Evolutionary conservation across 2,888 invertebrate genomes (phyloP), one percentile per base, ranked within the genome.

Genomic region (Troglohyphantes excavatus): DNA sequence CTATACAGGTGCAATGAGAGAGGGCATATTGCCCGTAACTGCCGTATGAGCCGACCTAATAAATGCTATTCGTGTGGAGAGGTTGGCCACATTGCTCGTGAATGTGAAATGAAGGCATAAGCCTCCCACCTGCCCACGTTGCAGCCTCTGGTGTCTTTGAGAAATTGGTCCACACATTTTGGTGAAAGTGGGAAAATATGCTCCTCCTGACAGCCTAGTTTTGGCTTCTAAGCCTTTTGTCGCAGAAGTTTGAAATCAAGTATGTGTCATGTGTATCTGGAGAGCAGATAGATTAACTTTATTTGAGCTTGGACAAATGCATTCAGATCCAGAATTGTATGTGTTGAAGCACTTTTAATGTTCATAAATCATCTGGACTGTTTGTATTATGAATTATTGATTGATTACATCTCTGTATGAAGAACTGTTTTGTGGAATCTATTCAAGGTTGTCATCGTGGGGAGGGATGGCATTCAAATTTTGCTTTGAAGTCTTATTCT

Each of bases 71-170:
- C 93, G 91, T 94, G 94, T 92, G 94, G 94, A 43, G 93, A 94
- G 88, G 92, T 93, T 72, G 94, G 94, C 87, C 94, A 94, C 92
- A 92, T 94, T 90, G 93, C 94, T 67, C 93, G 94, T 11, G 93
- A 93, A 79, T 94, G 94, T 91, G 90, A 78, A 78, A 78, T 78
- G 76, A 78, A 91, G 84, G 81, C 87, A 53, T 88, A 88, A 88
- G 63, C 65, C 73, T 90, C 75, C 86, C 68, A 76, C 82, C 84
- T 87, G 82, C 91, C 91, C 91, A 91, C 91, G 91, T 91, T 89
- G 86, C 91, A 91, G 91, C 91, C 91, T 78, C 90, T 91, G 82
- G 78, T 88, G 63, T 81, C 75, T 33, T 67, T 78, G 59, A 75
- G 59, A 67, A 88, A 88, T 73, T 81, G 29, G 73, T 73, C 75